Evolutionary conservation across 35 echinoderm and acorn worm genomes (phyloP).

Genomic region (Holothuria glaberrima): DNA sequence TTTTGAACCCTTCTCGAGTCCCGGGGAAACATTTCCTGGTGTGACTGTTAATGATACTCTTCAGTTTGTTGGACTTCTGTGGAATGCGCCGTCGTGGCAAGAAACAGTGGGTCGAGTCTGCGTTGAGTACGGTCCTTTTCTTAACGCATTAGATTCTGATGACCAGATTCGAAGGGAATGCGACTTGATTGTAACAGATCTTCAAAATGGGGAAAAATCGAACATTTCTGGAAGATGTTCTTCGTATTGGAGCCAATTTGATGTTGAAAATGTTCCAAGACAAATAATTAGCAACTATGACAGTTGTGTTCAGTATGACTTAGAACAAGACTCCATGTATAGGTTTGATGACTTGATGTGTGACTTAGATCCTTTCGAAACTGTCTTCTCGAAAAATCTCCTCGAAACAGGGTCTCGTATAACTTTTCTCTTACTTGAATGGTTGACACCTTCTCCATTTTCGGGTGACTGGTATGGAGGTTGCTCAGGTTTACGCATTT

Average conservation of each 20-base stretch:
- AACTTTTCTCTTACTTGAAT: background rate
- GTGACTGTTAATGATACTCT: background rate
- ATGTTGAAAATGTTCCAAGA: too few relatives aligned
- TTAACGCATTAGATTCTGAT: background rate
- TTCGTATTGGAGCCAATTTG: too few relatives aligned
- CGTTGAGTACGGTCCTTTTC: background rate
- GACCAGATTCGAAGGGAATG: background rate
- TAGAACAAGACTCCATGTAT: too few relatives aligned
- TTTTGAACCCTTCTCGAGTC: too few relatives aligned
- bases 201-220: background rate
- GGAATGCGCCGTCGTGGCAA: background rate
- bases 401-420: background rate
- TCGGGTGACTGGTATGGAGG: background rate
- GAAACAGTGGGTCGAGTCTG: background rate
- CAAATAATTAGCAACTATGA: too few relatives aligned
- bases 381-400: background rate
- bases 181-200: background rate
- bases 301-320: too few relatives aligned
- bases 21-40: too few relatives aligned
- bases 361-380: too few relatives aligned
- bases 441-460: slow-evolving; percentile 1
- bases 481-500: background rate
- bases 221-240: too few relatives aligned
- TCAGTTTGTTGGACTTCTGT: background rate
- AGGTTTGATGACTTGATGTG: too few relatives aligned